Conservation (phyloP, 2,113 vertebrate species). For the Macrotis lagotis region DNA sequence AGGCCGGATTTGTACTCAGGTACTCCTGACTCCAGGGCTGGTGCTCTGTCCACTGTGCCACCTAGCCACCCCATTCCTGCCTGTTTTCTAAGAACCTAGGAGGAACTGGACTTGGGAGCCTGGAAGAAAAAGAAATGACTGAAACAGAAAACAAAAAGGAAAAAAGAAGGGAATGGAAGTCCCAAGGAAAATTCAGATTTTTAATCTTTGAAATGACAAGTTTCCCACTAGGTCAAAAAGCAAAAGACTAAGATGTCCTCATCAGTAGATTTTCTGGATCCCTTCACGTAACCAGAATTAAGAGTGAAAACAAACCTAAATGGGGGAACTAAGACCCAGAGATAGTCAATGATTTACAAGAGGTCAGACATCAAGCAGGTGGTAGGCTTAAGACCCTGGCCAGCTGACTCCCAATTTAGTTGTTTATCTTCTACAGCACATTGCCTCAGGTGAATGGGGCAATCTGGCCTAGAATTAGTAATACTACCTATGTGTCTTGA, state of each 20-base stretch:
- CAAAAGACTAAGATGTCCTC: not conserved
- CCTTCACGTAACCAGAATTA: not conserved
- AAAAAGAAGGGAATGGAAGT: not conserved
- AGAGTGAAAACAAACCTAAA: not conserved
- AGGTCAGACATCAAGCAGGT: not conserved
- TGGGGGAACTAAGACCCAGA: not conserved
- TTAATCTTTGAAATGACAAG: not conserved
- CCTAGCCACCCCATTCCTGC: no score
- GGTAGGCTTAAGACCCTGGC: not conserved
- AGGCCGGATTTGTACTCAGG: no score
- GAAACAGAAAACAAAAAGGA: not conserved
- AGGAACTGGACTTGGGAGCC: not conserved
- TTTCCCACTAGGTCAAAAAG: not conserved
- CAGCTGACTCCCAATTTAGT: not conserved
- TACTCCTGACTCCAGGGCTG: no score
- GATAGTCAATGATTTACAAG: not conserved
- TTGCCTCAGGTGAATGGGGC: not conserved
- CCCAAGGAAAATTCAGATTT: not conserved
- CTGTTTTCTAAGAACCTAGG: not conserved
- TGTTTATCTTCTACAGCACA: not conserved
- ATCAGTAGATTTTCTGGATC: not conserved
- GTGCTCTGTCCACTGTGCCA: no score
- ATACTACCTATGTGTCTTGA: not conserved
- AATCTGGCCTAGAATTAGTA: not conserved
- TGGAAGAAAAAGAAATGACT: not conserved